These are phyloP conservation scores for Calidris pygmaea DNA, from an alignment of 2,113 vertebrate genomes.

Conservation along the genomic window DNA sequence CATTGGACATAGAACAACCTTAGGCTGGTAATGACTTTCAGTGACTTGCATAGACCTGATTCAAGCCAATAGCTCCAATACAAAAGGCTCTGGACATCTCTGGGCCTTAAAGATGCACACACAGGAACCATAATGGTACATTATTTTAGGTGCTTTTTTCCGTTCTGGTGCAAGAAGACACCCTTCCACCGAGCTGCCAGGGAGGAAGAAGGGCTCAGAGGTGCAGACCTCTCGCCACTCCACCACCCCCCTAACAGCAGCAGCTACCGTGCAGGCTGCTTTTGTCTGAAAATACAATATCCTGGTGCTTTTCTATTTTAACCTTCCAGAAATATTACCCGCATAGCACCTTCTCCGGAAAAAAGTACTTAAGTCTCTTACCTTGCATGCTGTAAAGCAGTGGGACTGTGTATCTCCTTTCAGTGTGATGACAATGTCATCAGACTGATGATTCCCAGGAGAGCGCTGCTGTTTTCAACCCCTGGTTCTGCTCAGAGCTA, in stretches of 20 bases:
- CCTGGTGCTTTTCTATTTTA: neutral
- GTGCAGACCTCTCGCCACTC: fast-evolving
- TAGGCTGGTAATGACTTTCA: slow-evolving; percentile 65
- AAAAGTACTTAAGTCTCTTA: neutral
- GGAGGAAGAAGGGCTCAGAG: neutral
- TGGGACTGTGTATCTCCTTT: neutral
- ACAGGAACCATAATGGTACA: fast-evolving
- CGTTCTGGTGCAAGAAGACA: neutral
- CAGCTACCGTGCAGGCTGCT: neutral
- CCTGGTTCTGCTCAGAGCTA: neutral
- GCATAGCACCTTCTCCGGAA: neutral
- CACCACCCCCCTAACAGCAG: neutral
- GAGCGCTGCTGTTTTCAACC: neutral
- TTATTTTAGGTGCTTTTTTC: neutral
- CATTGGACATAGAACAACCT: slow-evolving; percentile 11
- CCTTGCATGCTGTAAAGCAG: neutral
- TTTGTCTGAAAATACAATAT: neutral
- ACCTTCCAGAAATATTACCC: neutral
- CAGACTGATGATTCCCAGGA: neutral
- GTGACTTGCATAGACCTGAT: neutral
- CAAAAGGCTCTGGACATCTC: neutral
- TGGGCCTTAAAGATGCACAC: neutral
- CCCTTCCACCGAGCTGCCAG: neutral
- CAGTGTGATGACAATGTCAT: neutral
- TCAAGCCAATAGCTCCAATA: neutral